phyloP scores from a whole-genome alignment of 2,113 vertebrate genomes.

The Panthera uncia region DNA sequence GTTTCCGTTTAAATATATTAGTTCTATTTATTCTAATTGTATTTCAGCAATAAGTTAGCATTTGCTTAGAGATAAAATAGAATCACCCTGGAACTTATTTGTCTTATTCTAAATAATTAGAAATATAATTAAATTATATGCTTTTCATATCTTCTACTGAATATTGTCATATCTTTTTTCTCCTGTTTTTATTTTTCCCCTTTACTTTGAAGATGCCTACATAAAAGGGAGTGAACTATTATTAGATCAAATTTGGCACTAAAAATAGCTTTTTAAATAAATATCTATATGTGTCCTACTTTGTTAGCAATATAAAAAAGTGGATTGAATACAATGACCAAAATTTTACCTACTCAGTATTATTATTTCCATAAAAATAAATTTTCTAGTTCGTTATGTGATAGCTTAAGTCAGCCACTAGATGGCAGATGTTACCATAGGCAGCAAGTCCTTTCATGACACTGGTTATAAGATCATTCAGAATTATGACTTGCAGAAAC shows the following conservation, averaged over 20 bases:
- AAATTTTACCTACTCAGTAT: not conserved
- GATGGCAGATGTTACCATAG: slow-evolving; percentile 70
- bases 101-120: not conserved
- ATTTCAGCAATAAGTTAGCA: not conserved
- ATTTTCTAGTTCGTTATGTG: not conserved
- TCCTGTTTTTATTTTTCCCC: not conserved
- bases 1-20: not conserved
- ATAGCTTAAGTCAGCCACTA: slow-evolving; percentile 58
- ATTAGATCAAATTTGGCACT: not conserved
- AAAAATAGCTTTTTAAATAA: not conserved
- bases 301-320: not conserved
- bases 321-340: not conserved
- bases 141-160: not conserved
- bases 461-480: not conserved
- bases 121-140: not conserved
- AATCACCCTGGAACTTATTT: not conserved
- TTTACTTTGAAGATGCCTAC: not conserved
- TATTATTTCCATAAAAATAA: not conserved
- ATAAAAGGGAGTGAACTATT: not conserved
- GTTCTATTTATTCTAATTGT: not conserved
- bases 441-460: slow-evolving; percentile 6
- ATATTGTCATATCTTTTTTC: not conserved
- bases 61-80: not conserved
- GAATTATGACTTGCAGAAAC: slow-evolving; percentile 9
- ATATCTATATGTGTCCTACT: not conserved